Conservation (phyloP, 64 coral and sea anemone genomes). For the Acropora tenuis region DNA sequence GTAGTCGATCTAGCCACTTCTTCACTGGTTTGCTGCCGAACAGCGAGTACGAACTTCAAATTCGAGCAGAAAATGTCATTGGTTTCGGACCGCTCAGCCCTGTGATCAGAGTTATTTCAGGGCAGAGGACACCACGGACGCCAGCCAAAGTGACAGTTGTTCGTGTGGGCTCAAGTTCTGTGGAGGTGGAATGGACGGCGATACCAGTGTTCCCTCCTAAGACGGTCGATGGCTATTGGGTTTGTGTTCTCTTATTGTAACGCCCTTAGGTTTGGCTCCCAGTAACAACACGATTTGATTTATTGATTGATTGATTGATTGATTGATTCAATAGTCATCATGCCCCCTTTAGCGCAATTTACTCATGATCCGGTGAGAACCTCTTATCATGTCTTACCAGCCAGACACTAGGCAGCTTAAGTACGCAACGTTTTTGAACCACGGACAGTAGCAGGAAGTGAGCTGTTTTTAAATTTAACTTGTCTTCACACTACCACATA, state of each 20-base stretch:
- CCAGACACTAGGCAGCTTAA: too few species aligned
- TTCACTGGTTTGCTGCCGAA: not conserved
- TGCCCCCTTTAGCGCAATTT: too few species aligned
- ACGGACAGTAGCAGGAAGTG: too few species aligned
- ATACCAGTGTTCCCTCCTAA: not conserved
- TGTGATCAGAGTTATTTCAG: conserved; percentile 1
- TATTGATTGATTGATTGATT: too few species aligned
- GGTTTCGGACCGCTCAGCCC: conserved; percentile 37
- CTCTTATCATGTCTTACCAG: too few species aligned
- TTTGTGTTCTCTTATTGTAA: not conserved
- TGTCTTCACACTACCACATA: too few species aligned
- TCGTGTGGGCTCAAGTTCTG: not conserved
- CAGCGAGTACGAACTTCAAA: not conserved
- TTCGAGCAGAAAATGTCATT: conserved; percentile 6
- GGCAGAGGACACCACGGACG: not conserved
- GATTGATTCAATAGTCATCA: too few species aligned
- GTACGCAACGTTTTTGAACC: too few species aligned
- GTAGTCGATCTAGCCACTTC: not conserved
- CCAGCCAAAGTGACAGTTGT: not conserved
- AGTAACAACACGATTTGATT: too few species aligned
- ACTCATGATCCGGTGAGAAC: too few species aligned
- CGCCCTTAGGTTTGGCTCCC: too few species aligned
- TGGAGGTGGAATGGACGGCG: conserved; percentile 12
- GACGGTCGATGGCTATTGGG: conserved; percentile 22
- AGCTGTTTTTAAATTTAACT: too few species aligned